These are phyloP conservation scores for Condylura cristata DNA, from an alignment of 2,113 vertebrate genomes.

Conservation along the genomic window DNA sequence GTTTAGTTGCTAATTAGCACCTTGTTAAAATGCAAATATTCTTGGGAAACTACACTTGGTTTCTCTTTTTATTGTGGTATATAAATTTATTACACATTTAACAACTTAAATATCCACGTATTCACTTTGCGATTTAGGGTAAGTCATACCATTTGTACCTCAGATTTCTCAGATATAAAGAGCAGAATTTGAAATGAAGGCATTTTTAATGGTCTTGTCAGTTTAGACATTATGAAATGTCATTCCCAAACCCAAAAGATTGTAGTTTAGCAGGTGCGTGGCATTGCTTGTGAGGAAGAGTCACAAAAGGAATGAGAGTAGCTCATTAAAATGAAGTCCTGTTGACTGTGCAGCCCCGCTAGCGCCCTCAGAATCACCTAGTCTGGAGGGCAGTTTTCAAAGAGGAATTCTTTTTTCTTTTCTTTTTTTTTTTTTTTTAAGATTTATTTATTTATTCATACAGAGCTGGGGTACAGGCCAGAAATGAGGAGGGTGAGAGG, in stretches of 20 bases:
- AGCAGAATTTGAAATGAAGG: background rate
- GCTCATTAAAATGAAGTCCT: background rate
- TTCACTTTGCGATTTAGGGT: background rate
- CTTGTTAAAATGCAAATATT: background rate
- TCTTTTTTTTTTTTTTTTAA: too few species aligned
- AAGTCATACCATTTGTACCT: background rate
- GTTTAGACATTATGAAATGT: background rate
- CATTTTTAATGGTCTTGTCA: background rate
- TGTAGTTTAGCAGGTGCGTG: background rate
- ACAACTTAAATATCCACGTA: background rate
- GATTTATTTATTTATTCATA: too few species aligned
- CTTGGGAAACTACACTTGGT: background rate
- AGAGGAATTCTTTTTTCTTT: too few species aligned
- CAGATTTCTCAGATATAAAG: background rate
- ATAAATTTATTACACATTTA: background rate
- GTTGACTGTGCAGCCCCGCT: too few species aligned
- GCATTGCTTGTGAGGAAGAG: background rate
- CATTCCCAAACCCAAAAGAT: background rate
- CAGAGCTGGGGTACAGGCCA: too few species aligned
- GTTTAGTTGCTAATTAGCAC: conserved; percentile 1
- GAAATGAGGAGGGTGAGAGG: too few species aligned
- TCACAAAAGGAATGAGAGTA: background rate
- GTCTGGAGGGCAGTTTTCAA: background rate
- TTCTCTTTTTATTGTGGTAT: background rate
- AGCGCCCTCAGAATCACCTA: background rate